Conservation (phyloP, 1,140 invertebrate species). For the Parasteatoda tepidariorum region DNA sequence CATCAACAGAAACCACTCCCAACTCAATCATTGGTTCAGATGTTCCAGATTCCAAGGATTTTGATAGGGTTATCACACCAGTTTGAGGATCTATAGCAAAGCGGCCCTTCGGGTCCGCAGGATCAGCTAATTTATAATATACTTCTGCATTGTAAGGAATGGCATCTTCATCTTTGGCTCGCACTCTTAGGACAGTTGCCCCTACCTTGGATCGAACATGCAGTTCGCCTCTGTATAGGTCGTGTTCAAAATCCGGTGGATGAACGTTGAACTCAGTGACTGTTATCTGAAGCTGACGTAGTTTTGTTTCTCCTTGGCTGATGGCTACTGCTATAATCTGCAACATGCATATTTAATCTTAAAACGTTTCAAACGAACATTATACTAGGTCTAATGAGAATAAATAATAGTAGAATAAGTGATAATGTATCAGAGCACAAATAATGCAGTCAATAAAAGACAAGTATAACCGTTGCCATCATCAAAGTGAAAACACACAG, state of each 20-base stretch:
- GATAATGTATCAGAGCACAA: too few species aligned
- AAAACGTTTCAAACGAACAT: too few species aligned
- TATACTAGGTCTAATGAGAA: too few species aligned
- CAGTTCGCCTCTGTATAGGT: constrained; percentile 29
- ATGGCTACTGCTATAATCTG: constrained; percentile 42
- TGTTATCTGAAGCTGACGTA: background rate
- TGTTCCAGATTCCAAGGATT: background rate
- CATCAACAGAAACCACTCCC: constrained; percentile 30
- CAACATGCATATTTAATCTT: too few species aligned
- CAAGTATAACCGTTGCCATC: too few species aligned
- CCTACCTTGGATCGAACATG: background rate
- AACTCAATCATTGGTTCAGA: background rate
- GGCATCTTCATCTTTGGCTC: constrained; percentile 39
- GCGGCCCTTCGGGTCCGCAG: background rate
- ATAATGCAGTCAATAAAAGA: too few species aligned
- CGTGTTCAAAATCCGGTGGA: constrained; percentile 30
- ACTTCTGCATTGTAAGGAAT: constrained; percentile 51
- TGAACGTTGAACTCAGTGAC: constrained; percentile 32
- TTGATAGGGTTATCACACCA: background rate
- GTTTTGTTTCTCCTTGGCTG: constrained; percentile 10
- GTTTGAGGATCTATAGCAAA: background rate
- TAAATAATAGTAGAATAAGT: too few species aligned
- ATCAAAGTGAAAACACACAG: too few species aligned
- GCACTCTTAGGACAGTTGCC: constrained; percentile 16
- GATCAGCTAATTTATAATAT: constrained; percentile 24